Percentiles rank a stretch among this genome's conserved stretches.
Evolutionary conservation across 35 echinoderm and acorn worm species (phyloP).

Genomic region (Ophioderma brevispina): DNA sequence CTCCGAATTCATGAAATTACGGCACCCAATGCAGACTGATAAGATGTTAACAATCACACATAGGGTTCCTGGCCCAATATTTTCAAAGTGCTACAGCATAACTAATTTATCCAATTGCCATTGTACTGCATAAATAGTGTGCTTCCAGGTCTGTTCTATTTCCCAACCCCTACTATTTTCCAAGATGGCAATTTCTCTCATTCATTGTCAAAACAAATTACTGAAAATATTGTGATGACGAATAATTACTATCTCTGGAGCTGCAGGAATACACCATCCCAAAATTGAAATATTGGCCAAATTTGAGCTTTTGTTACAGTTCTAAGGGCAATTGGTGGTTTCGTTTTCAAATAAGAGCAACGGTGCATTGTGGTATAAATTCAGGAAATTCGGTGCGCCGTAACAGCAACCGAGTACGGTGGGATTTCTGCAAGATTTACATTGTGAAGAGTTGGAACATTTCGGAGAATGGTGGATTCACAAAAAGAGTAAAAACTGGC

Average conservation of each 20-base stretch:
- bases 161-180: background rate
- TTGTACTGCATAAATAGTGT: background rate
- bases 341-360: background rate
- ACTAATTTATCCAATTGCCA: background rate
- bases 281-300: constrained; percentile 4
- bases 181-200: background rate
- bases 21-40: too few species aligned
- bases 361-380: background rate
- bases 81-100: background rate
- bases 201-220: constrained; percentile 7
- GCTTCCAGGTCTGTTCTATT: background rate
- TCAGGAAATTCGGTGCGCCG: background rate
- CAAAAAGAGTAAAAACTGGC: background rate
- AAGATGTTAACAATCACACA: background rate
- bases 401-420: background rate
- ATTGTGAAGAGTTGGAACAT: too few species aligned
- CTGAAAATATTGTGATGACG: background rate
- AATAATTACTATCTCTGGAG: background rate
- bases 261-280: background rate
- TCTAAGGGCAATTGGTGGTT: constrained; percentile 1
- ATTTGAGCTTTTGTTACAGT: constrained; percentile 1
- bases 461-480: background rate
- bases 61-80: background rate
- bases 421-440: background rate
- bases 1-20: too few species aligned